phyloP scores from a whole-genome alignment of 1,140 invertebrate species.

The Drosophila elegans region DNA sequence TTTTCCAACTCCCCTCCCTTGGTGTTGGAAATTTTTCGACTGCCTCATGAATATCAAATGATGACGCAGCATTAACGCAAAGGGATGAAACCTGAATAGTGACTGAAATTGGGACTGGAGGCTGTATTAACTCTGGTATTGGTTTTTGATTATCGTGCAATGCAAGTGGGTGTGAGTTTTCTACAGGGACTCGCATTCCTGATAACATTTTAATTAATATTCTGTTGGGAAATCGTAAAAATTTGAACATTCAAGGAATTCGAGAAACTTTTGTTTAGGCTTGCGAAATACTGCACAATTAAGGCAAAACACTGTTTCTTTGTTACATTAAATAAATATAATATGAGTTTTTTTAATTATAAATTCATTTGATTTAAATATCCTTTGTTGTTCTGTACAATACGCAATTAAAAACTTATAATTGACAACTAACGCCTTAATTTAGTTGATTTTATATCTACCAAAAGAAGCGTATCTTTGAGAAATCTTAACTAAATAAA shows the following conservation, averaged over 20 bases:
- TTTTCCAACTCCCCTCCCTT: conserved; percentile 1
- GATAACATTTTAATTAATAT: conserved; percentile 76
- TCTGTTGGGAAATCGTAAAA: conserved; percentile 36
- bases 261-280: background rate
- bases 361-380: too few relatives aligned
- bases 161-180: background rate
- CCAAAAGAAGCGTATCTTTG: too few relatives aligned
- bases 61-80: conserved; percentile 45
- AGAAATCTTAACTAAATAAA: too few relatives aligned
- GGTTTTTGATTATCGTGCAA: conserved; percentile 67
- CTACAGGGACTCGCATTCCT: conserved; percentile 25
- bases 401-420: too few relatives aligned
- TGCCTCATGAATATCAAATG: conserved; percentile 76
- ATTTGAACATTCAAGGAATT: background rate
- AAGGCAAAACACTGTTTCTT: background rate
- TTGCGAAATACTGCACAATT: background rate
- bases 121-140: conserved; percentile 68
- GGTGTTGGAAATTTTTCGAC: conserved; percentile 26
- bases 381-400: too few relatives aligned
- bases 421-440: too few relatives aligned
- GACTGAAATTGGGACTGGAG: background rate
- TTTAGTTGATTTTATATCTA: too few relatives aligned
- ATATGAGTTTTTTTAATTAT: background rate
- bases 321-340: background rate
- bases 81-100: conserved; percentile 3